Base-by-base conservation (phyloP, 2,888 invertebrate genomes). In the Julus scanicus region DNA sequence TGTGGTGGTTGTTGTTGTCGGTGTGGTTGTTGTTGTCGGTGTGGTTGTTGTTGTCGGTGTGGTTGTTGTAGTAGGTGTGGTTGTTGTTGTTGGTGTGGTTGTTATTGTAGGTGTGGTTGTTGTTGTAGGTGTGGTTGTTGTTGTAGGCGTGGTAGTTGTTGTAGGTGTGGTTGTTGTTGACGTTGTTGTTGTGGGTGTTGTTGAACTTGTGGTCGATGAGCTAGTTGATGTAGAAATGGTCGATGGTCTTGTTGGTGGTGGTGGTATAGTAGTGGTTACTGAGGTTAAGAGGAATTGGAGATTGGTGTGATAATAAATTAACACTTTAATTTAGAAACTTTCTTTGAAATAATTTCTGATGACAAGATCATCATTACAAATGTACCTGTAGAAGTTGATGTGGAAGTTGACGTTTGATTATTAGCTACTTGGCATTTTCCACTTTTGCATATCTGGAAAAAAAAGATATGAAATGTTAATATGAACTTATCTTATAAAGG, bases 261-360 rank as follows among this genome's bases (percentile, higher is more conserved):
- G 9, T 85, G 85, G 85, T 44, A 37, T 40, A 40, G 39, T 85
- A 85, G 85, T 13, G 29, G 85, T 85, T 37, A 17, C 29, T 85
- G 20, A 39, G 11, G 85, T 37, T n/a, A n/a, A n/a, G n/a, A n/a
- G 39, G 85, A 44, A 40, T 37, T 83, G 8, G 83, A 13, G 83
- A 17, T 83, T 6, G 83, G 1, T 20, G 4, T 17, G 8, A 49
- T 8, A 49, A 2, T 49, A 11, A 49, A 11, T 49, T 8, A 8
- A 49, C 1, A 49, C 1, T 49, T 49, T 49, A 49, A 49, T 13
- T n/a, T n/a, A 49, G 9, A 49, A 49, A 8, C 9, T 49, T 49
- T 49, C 48, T 48, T 48, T 48, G 48, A 49, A 49, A 49, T 49
- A 13, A 8, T 49, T 49, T 8, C 8, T 49, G 8, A 49, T 13